Evolutionary conservation across 2,113 vertebrate species (phyloP), one percentile per base, ranked within the genome.

Genomic region (Euleptes europaea): DNA sequence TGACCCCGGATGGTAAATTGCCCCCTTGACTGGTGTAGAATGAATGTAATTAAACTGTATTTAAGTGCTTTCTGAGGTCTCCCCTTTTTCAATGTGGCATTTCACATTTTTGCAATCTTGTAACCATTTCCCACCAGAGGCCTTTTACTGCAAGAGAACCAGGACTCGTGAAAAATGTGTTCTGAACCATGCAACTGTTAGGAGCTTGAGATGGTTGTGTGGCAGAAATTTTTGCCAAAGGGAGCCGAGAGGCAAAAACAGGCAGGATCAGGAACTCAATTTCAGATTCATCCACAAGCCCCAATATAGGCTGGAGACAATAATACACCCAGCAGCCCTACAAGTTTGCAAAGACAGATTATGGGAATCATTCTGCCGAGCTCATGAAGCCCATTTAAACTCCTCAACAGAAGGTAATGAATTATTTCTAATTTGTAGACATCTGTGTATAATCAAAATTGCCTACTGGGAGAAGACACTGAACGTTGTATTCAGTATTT

Each of bases 21-120:
- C 89, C 73, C 82, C 82, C 84, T 80, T 3, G 75, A 93, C 82
- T 88, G 82, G 78, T 88, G 79, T 42, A 78, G 51, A 86, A n/a
- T 51, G 88, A 76, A 84, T 90, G 85, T 90, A 94, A 94, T 93
- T 93, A 93, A 88, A 86, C 60, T 88, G 67, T 72, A 47, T 83
- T 44, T 92, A 89, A 93, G 88, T 87, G 47, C 72, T 94, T 92
- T 93, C 93, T 65, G 1, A 54, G 87, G 89, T 86, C 11, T 63
- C 76, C 72, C 86, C 80, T 85, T 57, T 93, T 51, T 84, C 84
- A 88, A 51, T 80, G 67, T 0, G 0, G 80, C 0, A 0, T n/a
- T 75, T 78, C 14, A 65, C 65, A 49, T 84, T 1, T 63, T 5
- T 31, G 79, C 70, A 88, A 38, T 84, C 84, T 86, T 82, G 82